Conservation (phyloP, 2,888 invertebrate genomes). For the Meteorus colon region DNA sequence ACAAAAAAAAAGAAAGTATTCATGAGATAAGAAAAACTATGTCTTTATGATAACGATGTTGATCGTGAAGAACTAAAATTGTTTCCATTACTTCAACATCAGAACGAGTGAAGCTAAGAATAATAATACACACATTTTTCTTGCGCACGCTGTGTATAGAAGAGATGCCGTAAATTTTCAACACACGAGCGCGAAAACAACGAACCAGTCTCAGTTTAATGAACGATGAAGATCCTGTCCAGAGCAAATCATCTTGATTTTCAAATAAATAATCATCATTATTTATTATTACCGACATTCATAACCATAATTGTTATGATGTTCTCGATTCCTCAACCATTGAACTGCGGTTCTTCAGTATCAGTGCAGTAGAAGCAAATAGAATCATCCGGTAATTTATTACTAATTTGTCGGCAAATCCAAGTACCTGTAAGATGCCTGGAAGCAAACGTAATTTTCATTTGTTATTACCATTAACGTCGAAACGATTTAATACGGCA, state of each 20-base stretch:
- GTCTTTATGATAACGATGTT: not conserved
- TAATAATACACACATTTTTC: conserved; percentile 19
- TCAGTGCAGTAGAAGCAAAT: not conserved
- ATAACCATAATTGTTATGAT: conserved; percentile 11
- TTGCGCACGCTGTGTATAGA: not conserved
- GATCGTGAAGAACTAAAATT: not conserved
- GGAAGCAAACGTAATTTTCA: not conserved
- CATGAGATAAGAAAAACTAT: conserved; percentile 9
- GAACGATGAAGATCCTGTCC: conserved; percentile 30
- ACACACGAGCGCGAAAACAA: conserved; percentile 40
- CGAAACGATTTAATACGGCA: not conserved
- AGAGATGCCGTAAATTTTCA: conserved; percentile 31
- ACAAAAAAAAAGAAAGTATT: not conserved
- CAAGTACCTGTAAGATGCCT: not conserved
- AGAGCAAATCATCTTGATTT: conserved; percentile 4
- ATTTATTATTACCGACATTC: conserved; percentile 8
- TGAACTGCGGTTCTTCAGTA: not conserved
- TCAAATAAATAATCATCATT: conserved; percentile 29
- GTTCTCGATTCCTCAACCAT: not conserved
- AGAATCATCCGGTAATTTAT: not conserved
- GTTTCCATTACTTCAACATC: not conserved
- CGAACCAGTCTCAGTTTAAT: conserved; percentile 32
- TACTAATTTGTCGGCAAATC: not conserved
- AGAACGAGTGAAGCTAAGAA: conserved; percentile 21
- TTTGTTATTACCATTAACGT: not conserved